A percentile compares a stretch with the other conserved stretches of the same genome.
Conservation (phyloP, 2,888 invertebrate genomes). For the Caenorhabditis zanzibari region DNA sequence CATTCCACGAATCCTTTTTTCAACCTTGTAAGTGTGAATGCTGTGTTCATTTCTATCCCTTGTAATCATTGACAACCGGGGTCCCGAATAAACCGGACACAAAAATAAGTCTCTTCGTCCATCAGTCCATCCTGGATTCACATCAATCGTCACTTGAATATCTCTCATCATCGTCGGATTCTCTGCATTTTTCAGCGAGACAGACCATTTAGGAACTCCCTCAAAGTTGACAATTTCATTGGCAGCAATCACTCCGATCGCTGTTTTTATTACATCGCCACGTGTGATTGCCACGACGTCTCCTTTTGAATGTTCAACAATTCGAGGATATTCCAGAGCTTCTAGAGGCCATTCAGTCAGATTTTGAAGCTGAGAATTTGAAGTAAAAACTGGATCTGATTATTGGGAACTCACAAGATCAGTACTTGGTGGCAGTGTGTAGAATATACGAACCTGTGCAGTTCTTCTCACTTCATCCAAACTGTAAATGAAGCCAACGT, state of each 20-base stretch:
- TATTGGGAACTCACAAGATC: slow-evolving; percentile 31
- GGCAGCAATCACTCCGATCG: slow-evolving; percentile 42
- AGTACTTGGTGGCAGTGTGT: slow-evolving; percentile 20
- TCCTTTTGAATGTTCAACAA: slow-evolving; percentile 40
- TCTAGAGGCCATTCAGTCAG: slow-evolving; percentile 63
- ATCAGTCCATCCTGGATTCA: slow-evolving; percentile 45
- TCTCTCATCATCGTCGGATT: slow-evolving; percentile 30
- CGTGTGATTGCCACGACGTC: slow-evolving; percentile 54
- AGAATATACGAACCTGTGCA: slow-evolving; percentile 39
- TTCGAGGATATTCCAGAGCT: slow-evolving; percentile 28
- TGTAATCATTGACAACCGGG: slow-evolving; percentile 41
- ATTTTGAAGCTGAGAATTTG: slow-evolving; percentile 26
- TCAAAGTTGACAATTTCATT: slow-evolving; percentile 38
- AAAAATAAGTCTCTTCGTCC: slow-evolving; percentile 41
- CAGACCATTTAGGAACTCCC: slow-evolving; percentile 42
- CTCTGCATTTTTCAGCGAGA: slow-evolving; percentile 30
- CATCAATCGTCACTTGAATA: slow-evolving; percentile 54
- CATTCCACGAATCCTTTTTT: no score
- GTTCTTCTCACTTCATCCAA: slow-evolving; percentile 18
- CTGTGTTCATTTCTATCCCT: slow-evolving; percentile 39
- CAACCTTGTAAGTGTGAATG: slow-evolving; percentile 58
- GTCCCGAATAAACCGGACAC: slow-evolving; percentile 60
- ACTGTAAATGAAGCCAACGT: slow-evolving; percentile 48
- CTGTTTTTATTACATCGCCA: slow-evolving; percentile 41
- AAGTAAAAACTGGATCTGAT: background rate